Evolutionary conservation across 2,113 vertebrate species (phyloP), one percentile per base, ranked within the genome.

Genomic region (Zapus hudsonius): DNA sequence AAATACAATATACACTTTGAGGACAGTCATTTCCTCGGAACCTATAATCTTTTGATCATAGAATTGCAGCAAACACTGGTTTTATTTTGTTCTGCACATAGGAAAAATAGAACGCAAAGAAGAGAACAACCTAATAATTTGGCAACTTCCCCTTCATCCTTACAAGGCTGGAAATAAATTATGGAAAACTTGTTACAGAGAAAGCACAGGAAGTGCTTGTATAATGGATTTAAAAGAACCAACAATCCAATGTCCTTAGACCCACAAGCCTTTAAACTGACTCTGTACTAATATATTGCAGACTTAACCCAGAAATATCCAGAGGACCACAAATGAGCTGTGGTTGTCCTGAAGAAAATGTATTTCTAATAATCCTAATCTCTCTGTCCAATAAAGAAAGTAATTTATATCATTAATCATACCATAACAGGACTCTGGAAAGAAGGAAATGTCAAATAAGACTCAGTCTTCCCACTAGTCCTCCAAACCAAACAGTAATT

Each of bases 391-490:
- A 92, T 47, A 87, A 87, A 90, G 38, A 89, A 90, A 92, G 79
- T 82, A 89, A 82, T 90, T 87, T 82, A 40, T 66, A 90, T 84
- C 44, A 84, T 83, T 92, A 69, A 88, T 93, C 31, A 94, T n/a
- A 84, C 36, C 31, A 92, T 94, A 85, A 73, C 89, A 55, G 42
- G 88, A 94, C 67, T 87, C 63, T 87, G 44, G 38, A 59, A 94
- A 88, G 42, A 89, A 94, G 59, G 29, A 84, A 84, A 96, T 90
- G 81, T 94, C 84, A 84, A 93, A 91, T n/a, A 82, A 87, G 36
- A 84, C 55, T 42, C 25, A 79, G 86, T 76, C 29, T 66, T 95
- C 94, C 70, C n/a, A 82, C 36, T 78, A 74, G 57, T 84, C 33
- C 57, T 93, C 73, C 87, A 88, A 91, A 94, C n/a, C 76, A 89